Evolutionary conservation across 2,113 vertebrate genomes (phyloP).

Genomic region (Pseudopipra pipra): DNA sequence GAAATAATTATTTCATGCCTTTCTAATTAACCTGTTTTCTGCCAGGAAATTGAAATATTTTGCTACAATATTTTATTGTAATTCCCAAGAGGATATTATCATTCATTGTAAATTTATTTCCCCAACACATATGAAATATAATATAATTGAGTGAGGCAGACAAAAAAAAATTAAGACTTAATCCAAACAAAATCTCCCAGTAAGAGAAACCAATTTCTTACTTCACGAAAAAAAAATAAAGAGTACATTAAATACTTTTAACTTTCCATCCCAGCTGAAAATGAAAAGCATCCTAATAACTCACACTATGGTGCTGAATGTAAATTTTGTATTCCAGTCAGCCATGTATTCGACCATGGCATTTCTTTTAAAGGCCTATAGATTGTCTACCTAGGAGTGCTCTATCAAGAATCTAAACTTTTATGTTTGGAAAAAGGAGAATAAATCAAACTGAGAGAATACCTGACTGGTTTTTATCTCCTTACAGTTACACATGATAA

Average conservation of each 20-base stretch:
- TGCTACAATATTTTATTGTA: background rate
- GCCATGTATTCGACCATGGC: fast-evolving
- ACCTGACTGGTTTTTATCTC: background rate
- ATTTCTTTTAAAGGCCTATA: background rate
- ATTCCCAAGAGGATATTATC: background rate
- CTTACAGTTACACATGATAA: background rate
- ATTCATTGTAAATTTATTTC: background rate
- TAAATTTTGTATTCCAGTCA: background rate
- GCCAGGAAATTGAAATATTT: background rate
- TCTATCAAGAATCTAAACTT: background rate
- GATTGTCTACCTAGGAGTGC: background rate
- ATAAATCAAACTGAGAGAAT: slow-evolving; percentile 15
- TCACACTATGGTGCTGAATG: background rate
- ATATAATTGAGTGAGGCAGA: background rate
- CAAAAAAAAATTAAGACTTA: background rate
- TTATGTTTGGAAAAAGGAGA: background rate
- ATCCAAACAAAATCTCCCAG: background rate
- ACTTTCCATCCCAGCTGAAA: background rate
- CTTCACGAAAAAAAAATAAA: background rate
- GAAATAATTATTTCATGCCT: background rate
- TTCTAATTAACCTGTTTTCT: background rate
- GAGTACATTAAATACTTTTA: background rate
- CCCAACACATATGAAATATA: background rate
- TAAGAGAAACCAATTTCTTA: background rate
- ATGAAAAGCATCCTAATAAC: background rate